These are phyloP conservation scores for Psococerastis gibbosa DNA, from an alignment of 2,888 invertebrate genomes.

Conservation along the genomic window DNA sequence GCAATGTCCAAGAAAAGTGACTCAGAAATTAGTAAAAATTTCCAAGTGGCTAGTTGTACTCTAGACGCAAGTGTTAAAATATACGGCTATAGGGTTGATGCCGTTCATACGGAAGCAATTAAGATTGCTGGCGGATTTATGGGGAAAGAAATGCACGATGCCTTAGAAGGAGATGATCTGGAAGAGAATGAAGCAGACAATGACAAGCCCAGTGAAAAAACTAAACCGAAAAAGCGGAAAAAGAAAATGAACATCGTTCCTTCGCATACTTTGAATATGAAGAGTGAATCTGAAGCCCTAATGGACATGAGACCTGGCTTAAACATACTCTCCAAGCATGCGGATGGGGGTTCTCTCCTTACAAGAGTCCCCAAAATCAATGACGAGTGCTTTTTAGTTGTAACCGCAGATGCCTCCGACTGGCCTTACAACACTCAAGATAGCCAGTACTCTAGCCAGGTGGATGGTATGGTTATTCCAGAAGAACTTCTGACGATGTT, in stretches of 20 bases:
- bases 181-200: background rate
- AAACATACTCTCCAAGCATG: background rate
- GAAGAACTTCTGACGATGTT: background rate
- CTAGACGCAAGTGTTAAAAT: slow-evolving; percentile 78
- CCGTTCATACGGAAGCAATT: slow-evolving; percentile 1
- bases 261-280: background rate
- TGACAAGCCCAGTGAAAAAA: background rate
- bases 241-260: background rate
- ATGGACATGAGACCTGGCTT: background rate
- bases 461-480: background rate
- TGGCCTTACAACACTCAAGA: slow-evolving; percentile 1
- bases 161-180: background rate
- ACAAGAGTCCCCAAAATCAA: background rate
- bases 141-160: background rate
- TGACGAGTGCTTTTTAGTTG: background rate
- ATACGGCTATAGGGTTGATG: slow-evolving; percentile 69
- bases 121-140: slow-evolving; percentile 6
- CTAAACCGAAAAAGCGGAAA: background rate
- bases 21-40: slow-evolving; percentile 34
- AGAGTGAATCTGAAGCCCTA: background rate
- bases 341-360: background rate
- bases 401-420: background rate
- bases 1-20: slow-evolving; percentile 53
- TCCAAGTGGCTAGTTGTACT: slow-evolving; percentile 66
- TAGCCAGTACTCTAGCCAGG: too few species aligned